Evolutionary conservation across 2,797 vertebrate genomes (phyloP).

Genomic region (Sitta carolinensis): DNA sequence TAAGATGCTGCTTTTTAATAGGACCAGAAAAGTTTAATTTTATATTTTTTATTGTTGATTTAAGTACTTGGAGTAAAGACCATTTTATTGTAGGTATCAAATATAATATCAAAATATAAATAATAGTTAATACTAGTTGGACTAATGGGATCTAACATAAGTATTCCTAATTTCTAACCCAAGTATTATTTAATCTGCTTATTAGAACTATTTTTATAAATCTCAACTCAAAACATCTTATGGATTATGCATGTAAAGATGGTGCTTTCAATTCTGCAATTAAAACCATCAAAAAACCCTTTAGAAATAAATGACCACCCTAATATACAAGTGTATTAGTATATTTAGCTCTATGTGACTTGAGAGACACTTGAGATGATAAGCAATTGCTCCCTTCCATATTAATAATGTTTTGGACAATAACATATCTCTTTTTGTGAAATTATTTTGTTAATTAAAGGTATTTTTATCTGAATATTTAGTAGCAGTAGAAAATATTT

Average conservation of each 20-base stretch:
- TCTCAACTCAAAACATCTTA: background rate
- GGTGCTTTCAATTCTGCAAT: background rate
- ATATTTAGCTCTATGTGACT: background rate
- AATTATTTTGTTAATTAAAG: background rate
- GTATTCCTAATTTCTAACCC: background rate
- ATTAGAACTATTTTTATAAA: background rate
- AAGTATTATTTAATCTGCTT: background rate
- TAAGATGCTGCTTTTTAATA: background rate
- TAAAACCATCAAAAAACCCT: background rate
- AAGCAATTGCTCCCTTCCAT: background rate
- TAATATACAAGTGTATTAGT: background rate
- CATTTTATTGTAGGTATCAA: slow-evolving; percentile 11
- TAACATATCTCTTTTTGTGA: background rate
- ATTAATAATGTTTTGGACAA: background rate
- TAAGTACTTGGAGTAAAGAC: background rate
- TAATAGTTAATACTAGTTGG: background rate
- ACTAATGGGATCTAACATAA: background rate
- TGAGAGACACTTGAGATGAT: background rate
- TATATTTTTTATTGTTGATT: slow-evolving; percentile 3
- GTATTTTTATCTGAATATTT: background rate
- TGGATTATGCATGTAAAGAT: background rate
- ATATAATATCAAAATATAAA: background rate
- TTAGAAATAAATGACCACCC: background rate
- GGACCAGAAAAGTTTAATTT: background rate
- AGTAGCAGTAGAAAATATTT: background rate